Base-by-base conservation (phyloP, 2,888 invertebrate species). In the Patella pellucida region DNA sequence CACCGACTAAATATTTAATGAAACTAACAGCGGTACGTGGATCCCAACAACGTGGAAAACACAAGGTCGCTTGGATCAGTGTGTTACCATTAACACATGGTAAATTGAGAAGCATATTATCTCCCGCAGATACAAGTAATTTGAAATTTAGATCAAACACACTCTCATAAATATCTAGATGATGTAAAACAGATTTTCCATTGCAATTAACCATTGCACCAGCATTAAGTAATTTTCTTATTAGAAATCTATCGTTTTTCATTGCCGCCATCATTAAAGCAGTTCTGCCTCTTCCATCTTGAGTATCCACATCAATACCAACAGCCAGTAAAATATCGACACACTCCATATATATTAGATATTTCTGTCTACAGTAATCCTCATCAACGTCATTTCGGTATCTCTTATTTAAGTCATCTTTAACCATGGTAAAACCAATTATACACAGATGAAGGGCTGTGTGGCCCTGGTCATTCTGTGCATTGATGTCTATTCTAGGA, bases 381-480 rank as follows among this genome's bases (percentile, higher is more conserved):
- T 12, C 19, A 16, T n/a, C 56, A 19, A 56, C 54, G 15, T 15
- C 15, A 54, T 16, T 16, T 15, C 1, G 16, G 7, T 54, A 4
- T 7, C 15, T 54, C 1, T 5, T 54, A 54, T 54, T 16, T 9
- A 54, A 16, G 16, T 7, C n/a, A 16, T 54, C 54, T 54, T 54
- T 54, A 16, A 54, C 7, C 54, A 54, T 5, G 5, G 54, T 54
- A 54, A 54, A 54, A 5, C 54, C 54, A n/a, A 54, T 54, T 16
- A 54, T n/a, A 54, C 54, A 54, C n/a, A 54, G 54, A 54, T 54
- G 54, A 16, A 56, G 56, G 11, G 56, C 56, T 56, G 56, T 56
- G 19, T 56, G 56, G 4, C 56, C 56, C 19, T 56, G 19, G 16
- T 16, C 1, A 19, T 56, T 56, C 19, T 56, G 56, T 56, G 9